phyloP scores from a whole-genome alignment of 1,140 invertebrate species.

The Hirudo medicinalis region DNA sequence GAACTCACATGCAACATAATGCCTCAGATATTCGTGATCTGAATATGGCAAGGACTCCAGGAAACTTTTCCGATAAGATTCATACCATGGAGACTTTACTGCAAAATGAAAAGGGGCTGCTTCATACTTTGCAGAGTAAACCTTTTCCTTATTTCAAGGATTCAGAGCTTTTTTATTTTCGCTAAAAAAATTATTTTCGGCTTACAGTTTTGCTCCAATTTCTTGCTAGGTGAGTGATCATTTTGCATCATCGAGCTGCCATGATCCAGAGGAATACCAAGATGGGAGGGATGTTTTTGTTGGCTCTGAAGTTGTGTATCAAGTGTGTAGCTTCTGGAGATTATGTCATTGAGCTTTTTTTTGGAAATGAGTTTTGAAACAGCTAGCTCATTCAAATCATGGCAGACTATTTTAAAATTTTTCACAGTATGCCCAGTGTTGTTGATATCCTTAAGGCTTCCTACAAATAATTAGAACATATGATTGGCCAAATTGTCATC shows the following conservation, averaged over 20 bases:
- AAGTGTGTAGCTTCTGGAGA: background rate
- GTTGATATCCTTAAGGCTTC: background rate
- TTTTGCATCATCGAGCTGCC: no score
- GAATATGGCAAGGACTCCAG: conserved; percentile 73
- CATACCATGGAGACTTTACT: conserved; percentile 78
- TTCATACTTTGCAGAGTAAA: no score
- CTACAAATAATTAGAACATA: background rate
- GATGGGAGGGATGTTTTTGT: no score
- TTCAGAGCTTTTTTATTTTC: no score
- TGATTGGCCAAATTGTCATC: no score
- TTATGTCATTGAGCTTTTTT: conserved; percentile 4
- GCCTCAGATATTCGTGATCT: conserved; percentile 87
- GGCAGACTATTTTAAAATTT: conserved; percentile 1
- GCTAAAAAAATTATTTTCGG: no score
- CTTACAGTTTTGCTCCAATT: background rate
- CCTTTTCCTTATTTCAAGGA: no score
- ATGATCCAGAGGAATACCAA: no score
- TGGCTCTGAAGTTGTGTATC: background rate
- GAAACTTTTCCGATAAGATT: conserved; percentile 83
- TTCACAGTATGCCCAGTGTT: background rate
- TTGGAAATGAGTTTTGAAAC: conserved; percentile 1
- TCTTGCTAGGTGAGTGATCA: background rate
- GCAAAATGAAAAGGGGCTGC: conserved; percentile 31
- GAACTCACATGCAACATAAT: conserved; percentile 71
- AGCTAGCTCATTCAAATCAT: background rate